These are phyloP conservation scores for Neosilurus mollespiculum DNA, from an alignment of 2,797 vertebrate genomes.

Conservation along the genomic window DNA sequence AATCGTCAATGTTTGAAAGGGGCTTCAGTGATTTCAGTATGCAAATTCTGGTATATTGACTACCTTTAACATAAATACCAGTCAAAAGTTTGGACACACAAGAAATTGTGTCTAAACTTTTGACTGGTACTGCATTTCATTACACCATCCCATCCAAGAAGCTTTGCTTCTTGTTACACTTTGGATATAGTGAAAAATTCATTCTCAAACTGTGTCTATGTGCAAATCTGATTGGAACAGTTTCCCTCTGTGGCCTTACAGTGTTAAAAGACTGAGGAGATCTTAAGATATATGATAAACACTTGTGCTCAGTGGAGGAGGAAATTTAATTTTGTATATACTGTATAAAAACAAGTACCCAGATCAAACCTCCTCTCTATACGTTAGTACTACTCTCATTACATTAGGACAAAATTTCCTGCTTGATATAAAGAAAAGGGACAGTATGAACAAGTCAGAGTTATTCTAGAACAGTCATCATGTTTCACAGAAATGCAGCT, in stretches of 20 bases:
- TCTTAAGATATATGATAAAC: slow-evolving; percentile 15
- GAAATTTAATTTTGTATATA: slow-evolving; percentile 15
- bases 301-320: slow-evolving; percentile 15
- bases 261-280: not conserved
- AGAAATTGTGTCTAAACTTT: no score
- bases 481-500: slow-evolving; percentile 12
- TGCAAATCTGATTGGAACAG: not conserved
- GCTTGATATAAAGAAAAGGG: slow-evolving; percentile 15
- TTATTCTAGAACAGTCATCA: slow-evolving; percentile 18
- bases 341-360: not conserved
- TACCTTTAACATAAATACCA: no score
- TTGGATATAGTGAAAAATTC: not conserved
- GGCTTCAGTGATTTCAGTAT: no score
- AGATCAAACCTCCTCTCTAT: not conserved
- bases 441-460: slow-evolving; percentile 5
- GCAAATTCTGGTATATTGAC: no score
- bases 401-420: slow-evolving; percentile 1
- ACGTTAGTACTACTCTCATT: slow-evolving; percentile 14
- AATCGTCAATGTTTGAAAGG: no score
- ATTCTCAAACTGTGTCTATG: not conserved
- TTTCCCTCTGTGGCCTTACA: not conserved
- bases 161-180: not conserved
- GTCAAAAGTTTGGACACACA: no score
- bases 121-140: not conserved
- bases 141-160: not conserved